Evolutionary conservation across 35 echinoderm and acorn worm genomes (phyloP).

Genomic region (Chiridota heheva): DNA sequence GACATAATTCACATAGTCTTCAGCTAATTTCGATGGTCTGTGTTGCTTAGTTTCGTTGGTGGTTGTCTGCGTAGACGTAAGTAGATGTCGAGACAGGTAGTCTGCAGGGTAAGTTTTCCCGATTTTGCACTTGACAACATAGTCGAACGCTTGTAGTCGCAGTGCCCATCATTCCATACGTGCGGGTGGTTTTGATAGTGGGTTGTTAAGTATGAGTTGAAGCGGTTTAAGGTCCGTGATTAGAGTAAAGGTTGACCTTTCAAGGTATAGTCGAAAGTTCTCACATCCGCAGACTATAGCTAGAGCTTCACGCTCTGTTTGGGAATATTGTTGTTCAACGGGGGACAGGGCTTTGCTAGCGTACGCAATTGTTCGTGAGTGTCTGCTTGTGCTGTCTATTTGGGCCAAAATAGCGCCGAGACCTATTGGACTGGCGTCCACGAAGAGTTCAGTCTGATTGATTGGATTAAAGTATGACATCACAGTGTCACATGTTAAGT

Average conservation of each 20-base stretch:
- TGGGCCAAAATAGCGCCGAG: conserved; percentile 46
- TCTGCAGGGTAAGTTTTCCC: conserved; percentile 20
- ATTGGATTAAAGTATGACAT: conserved; percentile 36
- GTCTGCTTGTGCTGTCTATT: not conserved
- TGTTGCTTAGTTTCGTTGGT: too few relatives aligned
- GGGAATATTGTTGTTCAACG: conserved; percentile 31
- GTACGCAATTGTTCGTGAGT: conserved; percentile 8
- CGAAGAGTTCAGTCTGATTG: conserved; percentile 33
- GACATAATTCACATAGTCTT: conserved; percentile 47
- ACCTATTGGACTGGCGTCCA: conserved; percentile 49
- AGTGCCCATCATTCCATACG: conserved; percentile 36
- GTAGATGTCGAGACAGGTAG: not conserved
- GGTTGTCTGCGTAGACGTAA: too few relatives aligned
- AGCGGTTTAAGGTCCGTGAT: conserved; percentile 55
- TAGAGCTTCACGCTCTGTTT: conserved; percentile 53
- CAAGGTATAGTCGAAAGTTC: conserved; percentile 34
- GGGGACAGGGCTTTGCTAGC: conserved; percentile 16
- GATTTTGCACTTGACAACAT: not conserved
- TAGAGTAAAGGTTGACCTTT: conserved; percentile 27
- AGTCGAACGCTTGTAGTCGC: conserved; percentile 18
- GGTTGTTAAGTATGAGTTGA: conserved; percentile 20
- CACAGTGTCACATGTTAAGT: conserved; percentile 4
- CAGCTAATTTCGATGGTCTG: too few relatives aligned
- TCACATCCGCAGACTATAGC: conserved; percentile 34
- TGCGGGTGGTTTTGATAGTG: conserved; percentile 10